These are phyloP conservation scores for Agrotis ipsilon DNA, from an alignment of 2,888 invertebrate genomes.

Conservation along the genomic window DNA sequence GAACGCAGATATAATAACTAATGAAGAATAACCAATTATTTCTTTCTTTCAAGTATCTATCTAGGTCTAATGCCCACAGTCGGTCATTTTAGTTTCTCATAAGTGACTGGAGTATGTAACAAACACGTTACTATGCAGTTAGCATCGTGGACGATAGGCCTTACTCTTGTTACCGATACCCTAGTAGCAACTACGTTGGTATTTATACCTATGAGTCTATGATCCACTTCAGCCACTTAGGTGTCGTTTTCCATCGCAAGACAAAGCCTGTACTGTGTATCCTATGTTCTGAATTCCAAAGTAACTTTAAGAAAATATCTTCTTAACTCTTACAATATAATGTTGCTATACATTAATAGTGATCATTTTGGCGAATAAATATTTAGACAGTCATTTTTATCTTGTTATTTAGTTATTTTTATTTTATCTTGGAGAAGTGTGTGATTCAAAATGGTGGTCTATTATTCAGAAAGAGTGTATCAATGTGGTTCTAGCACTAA, in stretches of 20 bases:
- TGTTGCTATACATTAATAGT: background rate
- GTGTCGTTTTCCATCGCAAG: conserved; percentile 14
- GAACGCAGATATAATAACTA: too few species aligned
- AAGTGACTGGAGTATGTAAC: too few species aligned
- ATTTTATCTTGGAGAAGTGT: too few species aligned
- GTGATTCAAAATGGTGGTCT: background rate
- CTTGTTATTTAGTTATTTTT: too few species aligned
- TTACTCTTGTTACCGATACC: conserved; percentile 3
- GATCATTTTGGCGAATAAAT: background rate
- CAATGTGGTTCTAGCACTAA: background rate
- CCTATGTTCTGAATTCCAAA: background rate
- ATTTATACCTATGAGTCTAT: background rate
- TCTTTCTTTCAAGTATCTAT: too few species aligned
- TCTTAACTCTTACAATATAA: background rate
- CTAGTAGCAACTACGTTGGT: conserved; percentile 2
- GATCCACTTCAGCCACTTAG: conserved; percentile 17
- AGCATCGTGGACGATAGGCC: background rate
- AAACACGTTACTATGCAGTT: too few species aligned
- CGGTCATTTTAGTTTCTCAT: too few species aligned
- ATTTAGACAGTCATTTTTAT: too few species aligned
- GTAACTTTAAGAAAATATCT: background rate
- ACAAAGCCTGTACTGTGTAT: background rate
- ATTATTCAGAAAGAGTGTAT: background rate
- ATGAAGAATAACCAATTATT: too few species aligned
- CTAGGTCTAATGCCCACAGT: too few species aligned